phyloP scores from a whole-genome alignment of 37 sponge, comb jelly and placozoan genomes.

The Agelas oroides region DNA sequence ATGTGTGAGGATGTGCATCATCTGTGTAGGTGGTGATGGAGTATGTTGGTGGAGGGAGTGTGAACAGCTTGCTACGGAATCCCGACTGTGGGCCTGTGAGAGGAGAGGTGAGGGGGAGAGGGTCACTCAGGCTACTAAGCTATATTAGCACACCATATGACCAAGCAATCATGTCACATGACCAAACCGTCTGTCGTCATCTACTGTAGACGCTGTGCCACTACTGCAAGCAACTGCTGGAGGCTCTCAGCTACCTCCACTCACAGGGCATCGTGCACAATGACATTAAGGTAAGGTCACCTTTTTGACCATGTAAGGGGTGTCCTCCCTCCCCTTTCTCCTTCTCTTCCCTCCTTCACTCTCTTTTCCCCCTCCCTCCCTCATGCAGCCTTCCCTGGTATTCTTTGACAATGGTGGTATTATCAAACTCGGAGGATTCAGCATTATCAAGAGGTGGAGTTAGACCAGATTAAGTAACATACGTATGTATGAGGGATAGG shows the following conservation, averaged over 20 bases:
- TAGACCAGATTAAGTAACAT: not conserved
- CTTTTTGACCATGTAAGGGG: not conserved
- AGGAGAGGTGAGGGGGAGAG: conserved; percentile 33
- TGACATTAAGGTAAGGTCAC: conserved; percentile 60
- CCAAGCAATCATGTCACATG: too few species aligned
- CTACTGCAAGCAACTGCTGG: conserved; percentile 71
- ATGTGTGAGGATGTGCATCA: not conserved
- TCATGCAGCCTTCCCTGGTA: conserved; percentile 49
- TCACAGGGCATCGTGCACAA: conserved; percentile 85
- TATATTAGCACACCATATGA: too few species aligned
- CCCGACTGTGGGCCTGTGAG: conserved; percentile 33
- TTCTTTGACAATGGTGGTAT: conserved; percentile 60
- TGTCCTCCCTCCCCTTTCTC: not conserved
- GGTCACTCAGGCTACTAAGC: too few species aligned
- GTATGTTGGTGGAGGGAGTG: conserved; percentile 70
- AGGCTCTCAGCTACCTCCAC: conserved; percentile 78
- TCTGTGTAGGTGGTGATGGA: conserved; percentile 56
- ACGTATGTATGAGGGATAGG: too few species aligned
- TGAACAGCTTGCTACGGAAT: conserved; percentile 39
- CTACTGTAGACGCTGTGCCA: conserved; percentile 50
- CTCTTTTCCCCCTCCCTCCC: conserved; percentile 9
- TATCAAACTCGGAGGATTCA: conserved; percentile 65
- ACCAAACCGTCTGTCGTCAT: too few species aligned
- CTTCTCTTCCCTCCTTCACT: conserved; percentile 20
- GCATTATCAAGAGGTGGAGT: conserved; percentile 74